phyloP scores from a whole-genome alignment of 2,888 invertebrate genomes.

The Dorcus hopei region DNA sequence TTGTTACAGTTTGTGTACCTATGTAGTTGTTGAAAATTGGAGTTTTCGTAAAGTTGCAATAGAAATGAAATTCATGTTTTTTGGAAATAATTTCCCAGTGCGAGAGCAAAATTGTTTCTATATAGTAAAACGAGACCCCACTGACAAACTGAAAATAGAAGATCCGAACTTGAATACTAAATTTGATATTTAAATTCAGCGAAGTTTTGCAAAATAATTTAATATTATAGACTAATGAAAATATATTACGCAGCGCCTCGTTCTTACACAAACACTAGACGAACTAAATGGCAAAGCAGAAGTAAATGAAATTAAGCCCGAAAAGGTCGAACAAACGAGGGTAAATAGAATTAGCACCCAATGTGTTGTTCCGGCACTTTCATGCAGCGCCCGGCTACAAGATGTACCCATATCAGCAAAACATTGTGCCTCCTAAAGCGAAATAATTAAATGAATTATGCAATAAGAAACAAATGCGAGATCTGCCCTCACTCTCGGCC shows the following conservation, averaged over 20 bases:
- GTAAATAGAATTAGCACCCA: conserved; percentile 51
- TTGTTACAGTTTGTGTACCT: too few species aligned
- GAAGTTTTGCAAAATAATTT: not conserved
- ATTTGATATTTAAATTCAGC: not conserved
- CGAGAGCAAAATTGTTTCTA: too few species aligned
- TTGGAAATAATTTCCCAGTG: not conserved
- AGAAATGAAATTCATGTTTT: too few species aligned
- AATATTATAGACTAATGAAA: not conserved
- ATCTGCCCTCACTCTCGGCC: conserved; percentile 27
- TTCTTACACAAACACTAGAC: not conserved
- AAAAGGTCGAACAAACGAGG: conserved; percentile 43
- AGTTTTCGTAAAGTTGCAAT: too few species aligned
- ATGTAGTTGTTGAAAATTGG: too few species aligned
- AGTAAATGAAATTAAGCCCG: conserved; percentile 40
- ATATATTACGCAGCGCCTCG: too few species aligned
- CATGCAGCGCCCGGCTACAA: conserved; percentile 30
- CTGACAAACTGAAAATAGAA: too few species aligned
- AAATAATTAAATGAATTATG: conserved; percentile 47
- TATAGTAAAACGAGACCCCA: too few species aligned
- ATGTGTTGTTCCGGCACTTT: conserved; percentile 45
- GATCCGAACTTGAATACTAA: too few species aligned
- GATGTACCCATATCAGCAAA: conserved; percentile 29
- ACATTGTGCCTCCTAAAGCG: conserved; percentile 33
- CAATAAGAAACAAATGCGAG: conserved; percentile 41
- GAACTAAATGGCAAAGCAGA: not conserved